phyloP scores from a whole-genome alignment of 1,140 invertebrate genomes.

The Harpegnathos saltator region DNA sequence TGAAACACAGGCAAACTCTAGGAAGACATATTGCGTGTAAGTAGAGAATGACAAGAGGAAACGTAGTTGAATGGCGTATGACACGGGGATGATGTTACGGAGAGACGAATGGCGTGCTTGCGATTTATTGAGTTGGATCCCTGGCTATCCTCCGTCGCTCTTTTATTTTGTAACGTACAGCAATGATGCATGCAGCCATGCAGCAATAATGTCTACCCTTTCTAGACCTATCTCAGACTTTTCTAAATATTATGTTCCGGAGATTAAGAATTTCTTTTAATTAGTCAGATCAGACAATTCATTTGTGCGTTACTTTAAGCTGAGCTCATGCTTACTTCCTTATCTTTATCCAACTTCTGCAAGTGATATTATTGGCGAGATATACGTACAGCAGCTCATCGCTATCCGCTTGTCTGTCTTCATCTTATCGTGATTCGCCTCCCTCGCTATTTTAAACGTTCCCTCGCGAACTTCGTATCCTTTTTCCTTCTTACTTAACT shows the following conservation, averaged over 20 bases:
- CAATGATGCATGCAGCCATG: too few relatives aligned
- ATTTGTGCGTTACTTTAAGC: neutral
- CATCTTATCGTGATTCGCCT: conserved; percentile 50
- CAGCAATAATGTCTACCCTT: neutral
- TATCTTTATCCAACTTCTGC: neutral
- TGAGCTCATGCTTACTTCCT: neutral
- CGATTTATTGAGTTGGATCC: conserved; percentile 77
- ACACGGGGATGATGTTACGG: conserved; percentile 75
- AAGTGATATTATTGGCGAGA: conserved; percentile 15
- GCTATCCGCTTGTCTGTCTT: conserved; percentile 28
- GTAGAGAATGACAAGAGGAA: conserved; percentile 71
- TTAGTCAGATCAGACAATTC: too few relatives aligned
- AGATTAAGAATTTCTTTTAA: too few relatives aligned
- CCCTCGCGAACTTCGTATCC: conserved; percentile 16
- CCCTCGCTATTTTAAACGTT: conserved; percentile 10
- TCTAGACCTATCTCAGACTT: conserved; percentile 30
- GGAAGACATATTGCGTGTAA: conserved; percentile 77
- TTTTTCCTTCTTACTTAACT: conserved; percentile 33
- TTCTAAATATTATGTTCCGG: neutral
- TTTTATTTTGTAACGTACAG: neutral
- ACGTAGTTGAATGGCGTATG: conserved; percentile 75
- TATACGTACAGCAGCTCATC: conserved; percentile 2
- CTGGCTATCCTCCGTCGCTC: conserved; percentile 9
- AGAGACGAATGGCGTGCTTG: conserved; percentile 70
- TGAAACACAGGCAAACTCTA: conserved; percentile 71